These are phyloP conservation scores for Hydriomena furcata DNA, from an alignment of 2,888 invertebrate species.

Conservation along the genomic window DNA sequence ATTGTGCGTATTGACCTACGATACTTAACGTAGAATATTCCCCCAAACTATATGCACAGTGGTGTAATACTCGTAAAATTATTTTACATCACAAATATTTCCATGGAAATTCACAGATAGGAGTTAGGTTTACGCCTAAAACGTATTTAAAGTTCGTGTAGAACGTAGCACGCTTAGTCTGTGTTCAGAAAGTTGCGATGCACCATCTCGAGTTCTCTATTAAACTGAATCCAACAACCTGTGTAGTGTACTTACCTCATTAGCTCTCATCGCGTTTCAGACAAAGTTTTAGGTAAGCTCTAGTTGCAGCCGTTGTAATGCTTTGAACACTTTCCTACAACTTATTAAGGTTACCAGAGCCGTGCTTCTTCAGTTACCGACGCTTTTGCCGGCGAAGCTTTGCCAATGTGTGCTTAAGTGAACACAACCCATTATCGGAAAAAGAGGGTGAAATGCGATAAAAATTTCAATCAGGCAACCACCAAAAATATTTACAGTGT, in stretches of 20 bases:
- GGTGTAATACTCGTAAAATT: neutral
- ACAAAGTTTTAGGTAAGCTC: constrained; percentile 21
- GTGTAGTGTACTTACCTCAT: constrained; percentile 17
- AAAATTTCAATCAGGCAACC: constrained; percentile 79
- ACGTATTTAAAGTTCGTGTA: constrained; percentile 12
- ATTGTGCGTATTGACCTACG: constrained; percentile 39
- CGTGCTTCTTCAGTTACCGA: constrained; percentile 40
- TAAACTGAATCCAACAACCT: constrained; percentile 18
- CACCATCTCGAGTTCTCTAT: constrained; percentile 16
- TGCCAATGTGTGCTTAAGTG: constrained; percentile 59
- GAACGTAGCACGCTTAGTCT: constrained; percentile 6
- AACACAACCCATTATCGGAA: constrained; percentile 72
- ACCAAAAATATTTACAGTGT: constrained; percentile 81
- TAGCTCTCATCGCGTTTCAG: constrained; percentile 20
- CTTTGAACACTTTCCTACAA: constrained; percentile 21
- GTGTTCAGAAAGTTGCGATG: constrained; percentile 15
- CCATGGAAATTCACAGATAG: neutral
- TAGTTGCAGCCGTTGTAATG: constrained; percentile 14
- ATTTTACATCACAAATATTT: neutral
- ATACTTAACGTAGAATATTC: constrained; percentile 2
- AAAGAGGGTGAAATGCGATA: constrained; percentile 74
- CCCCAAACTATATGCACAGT: neutral
- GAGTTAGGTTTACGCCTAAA: constrained; percentile 1
- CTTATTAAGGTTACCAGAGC: constrained; percentile 18
- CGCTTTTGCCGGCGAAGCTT: constrained; percentile 42